Conservation (phyloP, 2,113 vertebrate species). For the Sitta europaea region DNA sequence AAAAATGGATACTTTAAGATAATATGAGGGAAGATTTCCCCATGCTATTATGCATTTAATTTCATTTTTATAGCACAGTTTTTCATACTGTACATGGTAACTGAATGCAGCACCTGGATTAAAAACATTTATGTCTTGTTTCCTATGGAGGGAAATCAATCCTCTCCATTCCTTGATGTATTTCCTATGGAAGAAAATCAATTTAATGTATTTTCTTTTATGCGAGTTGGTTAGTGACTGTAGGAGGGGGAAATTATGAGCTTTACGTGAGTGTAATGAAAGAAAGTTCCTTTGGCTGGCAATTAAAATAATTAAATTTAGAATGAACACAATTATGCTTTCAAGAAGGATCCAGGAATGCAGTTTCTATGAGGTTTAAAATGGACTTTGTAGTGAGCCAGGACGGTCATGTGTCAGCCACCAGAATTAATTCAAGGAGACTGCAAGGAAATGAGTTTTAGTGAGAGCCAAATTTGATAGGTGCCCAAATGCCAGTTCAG, state of each 20-base stretch:
- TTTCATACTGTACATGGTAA: constrained; percentile 24
- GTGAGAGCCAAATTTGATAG: neutral
- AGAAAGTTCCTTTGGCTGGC: neutral
- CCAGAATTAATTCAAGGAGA: neutral
- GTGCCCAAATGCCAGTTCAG: neutral
- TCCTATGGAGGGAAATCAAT: constrained; percentile 37
- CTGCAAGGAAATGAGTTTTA: constrained; percentile 3
- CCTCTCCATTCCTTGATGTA: constrained; percentile 22
- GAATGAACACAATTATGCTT: neutral
- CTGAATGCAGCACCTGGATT: constrained; percentile 30
- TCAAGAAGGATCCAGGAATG: neutral
- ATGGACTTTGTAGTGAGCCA: neutral
- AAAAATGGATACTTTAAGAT: constrained; percentile 7
- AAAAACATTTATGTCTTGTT: constrained; percentile 39
- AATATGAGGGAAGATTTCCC: neutral
- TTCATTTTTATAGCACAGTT: constrained; percentile 36
- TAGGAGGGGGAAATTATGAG: neutral
- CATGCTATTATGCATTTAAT: constrained; percentile 26
- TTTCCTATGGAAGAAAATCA: constrained; percentile 42
- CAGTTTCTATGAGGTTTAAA: neutral
- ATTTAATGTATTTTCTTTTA: constrained; percentile 25
- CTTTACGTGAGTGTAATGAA: neutral
- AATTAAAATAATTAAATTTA: constrained; percentile 41
- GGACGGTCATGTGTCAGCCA: neutral
- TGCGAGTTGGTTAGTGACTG: neutral